phyloP scores from a whole-genome alignment of 2,797 vertebrate genomes.

The Myotis vivesi region DNA sequence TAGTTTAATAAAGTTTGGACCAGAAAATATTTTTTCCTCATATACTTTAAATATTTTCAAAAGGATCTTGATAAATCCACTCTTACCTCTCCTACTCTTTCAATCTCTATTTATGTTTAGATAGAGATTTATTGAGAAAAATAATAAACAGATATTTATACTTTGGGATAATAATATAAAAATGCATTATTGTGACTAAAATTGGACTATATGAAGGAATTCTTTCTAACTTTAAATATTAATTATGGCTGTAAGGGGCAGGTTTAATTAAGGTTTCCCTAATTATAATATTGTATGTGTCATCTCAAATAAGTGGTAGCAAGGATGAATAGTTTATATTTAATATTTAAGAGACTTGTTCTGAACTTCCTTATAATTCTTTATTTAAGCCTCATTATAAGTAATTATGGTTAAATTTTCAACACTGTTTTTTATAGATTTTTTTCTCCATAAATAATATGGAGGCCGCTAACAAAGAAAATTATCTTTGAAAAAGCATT shows the following conservation, averaged over 20 bases:
- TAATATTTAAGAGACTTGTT: background rate
- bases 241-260: background rate
- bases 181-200: background rate
- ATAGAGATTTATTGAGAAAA: background rate
- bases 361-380: background rate
- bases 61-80: background rate
- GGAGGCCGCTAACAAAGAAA: background rate
- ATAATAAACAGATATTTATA: background rate
- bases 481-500: background rate
- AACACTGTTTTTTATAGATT: background rate
- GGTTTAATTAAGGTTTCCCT: background rate
- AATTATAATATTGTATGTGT: background rate
- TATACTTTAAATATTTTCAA: background rate
- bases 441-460: background rate
- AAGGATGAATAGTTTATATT: background rate
- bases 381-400: too few relatives aligned
- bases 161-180: background rate
- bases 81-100: background rate
- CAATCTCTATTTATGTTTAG: background rate
- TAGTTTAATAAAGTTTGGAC: background rate
- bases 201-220: background rate
- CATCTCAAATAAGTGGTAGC: background rate
- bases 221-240: background rate
- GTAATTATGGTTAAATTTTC: background rate
- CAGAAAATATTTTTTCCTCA: background rate